Evolutionary conservation across 1,140 invertebrate genomes (phyloP), one percentile per base, ranked within the genome.

Genomic region (Drosophila kikkawai): DNA sequence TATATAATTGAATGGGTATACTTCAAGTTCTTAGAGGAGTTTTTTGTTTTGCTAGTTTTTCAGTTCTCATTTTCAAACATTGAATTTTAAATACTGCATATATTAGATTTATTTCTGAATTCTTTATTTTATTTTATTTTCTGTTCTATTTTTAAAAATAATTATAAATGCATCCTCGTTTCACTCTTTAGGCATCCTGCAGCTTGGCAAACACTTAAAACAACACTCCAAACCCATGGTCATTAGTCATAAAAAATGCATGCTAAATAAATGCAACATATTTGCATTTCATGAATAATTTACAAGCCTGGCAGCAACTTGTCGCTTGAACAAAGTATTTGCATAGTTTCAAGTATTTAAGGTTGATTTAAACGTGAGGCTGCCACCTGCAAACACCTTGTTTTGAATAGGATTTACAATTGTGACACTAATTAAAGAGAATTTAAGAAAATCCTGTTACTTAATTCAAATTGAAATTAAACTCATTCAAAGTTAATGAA

Each of bases 281-380:
- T 65, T 65, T 60, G 63, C 63, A 66, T 45, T 26, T 44, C 63
- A 66, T 63, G 63, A 26, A 44, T 66, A 36, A 7, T 66, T 66
- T 6, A 39, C 36, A 26, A 22, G 2, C 22, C 22, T 26, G 13
- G 19, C 53, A n/a, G 19, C 19, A 5, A 22, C 19, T 39, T 39
- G 53, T n/a, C 19, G 34, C 11, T 26, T 22, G 19, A n/a, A 22
- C 34, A 6, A 29, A 6, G 26, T 53, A 53, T 36, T 53, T 53
- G 51, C 34, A 22, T 12, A 4, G 17, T 15, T 39, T 19, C 4
- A 26, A 15, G 53, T 56, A 26, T 56, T 56, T 39, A 56, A 56
- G 8, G 13, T 11, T 37, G 36, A 22, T 39, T 56, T 39, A 22
- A 39, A 9, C 36, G 7, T 11, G 17, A 37, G 1, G 11, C 50